A percentile compares a stretch with the other conserved stretches of the same genome.
These are phyloP conservation scores for Caranx melampygus DNA, from an alignment of 2,113 vertebrate species.

Conservation along the genomic window DNA sequence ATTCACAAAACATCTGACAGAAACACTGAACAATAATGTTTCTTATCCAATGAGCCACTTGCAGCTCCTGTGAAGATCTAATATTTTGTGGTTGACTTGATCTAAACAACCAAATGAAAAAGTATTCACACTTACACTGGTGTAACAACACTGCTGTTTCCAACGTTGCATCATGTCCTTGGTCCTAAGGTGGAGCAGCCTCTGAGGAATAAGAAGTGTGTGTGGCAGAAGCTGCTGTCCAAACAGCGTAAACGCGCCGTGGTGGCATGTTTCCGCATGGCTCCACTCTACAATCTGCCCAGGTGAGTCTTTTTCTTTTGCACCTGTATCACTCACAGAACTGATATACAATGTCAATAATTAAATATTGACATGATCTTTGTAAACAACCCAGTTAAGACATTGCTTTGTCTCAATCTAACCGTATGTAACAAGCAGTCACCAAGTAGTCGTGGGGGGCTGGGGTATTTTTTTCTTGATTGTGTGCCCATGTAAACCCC, in stretches of 20 bases:
- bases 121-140: too few species aligned
- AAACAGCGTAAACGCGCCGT: constrained; percentile 98
- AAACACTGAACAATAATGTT: not conserved
- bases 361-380: constrained; percentile 40
- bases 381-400: constrained; percentile 16
- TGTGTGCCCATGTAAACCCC: constrained; percentile 70
- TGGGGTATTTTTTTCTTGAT: constrained; percentile 51
- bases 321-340: not conserved
- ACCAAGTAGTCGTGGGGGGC: constrained; percentile 22
- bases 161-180: not conserved
- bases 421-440: constrained; percentile 57
- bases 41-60: not conserved
- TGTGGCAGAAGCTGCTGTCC: constrained; percentile 95
- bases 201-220: constrained; percentile 94
- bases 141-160: not conserved
- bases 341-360: constrained; percentile 40
- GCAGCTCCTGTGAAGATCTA: not conserved
- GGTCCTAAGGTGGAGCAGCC: constrained; percentile 92
- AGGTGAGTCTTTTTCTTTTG: constrained; percentile 81
- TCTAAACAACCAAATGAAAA: too few species aligned
- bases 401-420: constrained; percentile 51
- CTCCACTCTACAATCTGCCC: constrained; percentile 96
- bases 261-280: constrained; percentile 99
- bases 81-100: not conserved
- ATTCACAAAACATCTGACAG: not conserved